These are phyloP conservation scores for Eubucco bourcierii DNA, from an alignment of 2,113 vertebrate species.

Conservation along the genomic window DNA sequence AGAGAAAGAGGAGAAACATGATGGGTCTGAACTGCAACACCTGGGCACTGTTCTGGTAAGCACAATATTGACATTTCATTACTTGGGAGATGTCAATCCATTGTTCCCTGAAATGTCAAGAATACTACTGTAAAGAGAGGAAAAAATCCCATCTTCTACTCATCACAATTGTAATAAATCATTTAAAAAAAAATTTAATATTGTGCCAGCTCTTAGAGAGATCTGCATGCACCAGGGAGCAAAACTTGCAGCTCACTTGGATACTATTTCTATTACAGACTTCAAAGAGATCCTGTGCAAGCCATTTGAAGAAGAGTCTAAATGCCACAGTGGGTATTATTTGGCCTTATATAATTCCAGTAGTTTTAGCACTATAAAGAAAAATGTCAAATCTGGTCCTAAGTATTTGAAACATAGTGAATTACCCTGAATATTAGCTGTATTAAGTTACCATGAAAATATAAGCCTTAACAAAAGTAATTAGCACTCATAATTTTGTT, in stretches of 20 bases:
- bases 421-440: constrained; percentile 10
- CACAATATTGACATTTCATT: background rate
- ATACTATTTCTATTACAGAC: background rate
- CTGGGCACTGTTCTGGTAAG: background rate
- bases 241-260: background rate
- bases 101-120: background rate
- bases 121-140: background rate
- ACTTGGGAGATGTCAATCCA: background rate
- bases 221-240: background rate
- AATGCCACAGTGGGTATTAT: background rate
- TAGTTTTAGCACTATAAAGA: background rate
- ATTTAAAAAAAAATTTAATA: background rate
- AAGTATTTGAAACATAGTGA: background rate
- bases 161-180: background rate
- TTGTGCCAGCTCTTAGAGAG: background rate
- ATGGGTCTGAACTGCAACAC: background rate
- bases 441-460: background rate
- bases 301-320: background rate
- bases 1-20: background rate
- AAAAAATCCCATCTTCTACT: background rate
- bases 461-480: constrained; percentile 22
- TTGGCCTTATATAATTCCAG: background rate
- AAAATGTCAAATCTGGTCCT: background rate
- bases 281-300: background rate
- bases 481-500: constrained; percentile 25